Conservation (phyloP, 2,888 invertebrate species). For the Eupithecia subfuscata region DNA sequence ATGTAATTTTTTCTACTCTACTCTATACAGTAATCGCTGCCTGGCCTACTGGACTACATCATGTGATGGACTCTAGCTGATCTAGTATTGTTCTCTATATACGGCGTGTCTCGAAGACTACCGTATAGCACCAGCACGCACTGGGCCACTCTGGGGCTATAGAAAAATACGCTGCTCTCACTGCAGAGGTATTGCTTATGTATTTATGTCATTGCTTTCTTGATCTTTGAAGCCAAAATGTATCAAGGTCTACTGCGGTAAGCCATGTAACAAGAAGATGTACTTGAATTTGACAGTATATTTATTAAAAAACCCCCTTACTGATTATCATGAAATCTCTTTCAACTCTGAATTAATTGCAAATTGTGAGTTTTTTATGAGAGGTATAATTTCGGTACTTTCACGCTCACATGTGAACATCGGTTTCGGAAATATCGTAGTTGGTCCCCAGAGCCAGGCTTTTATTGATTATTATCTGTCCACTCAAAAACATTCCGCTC, state of each 20-base stretch:
- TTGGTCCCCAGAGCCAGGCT: neutral
- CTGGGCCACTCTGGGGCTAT: neutral
- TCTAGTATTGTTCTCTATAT: neutral
- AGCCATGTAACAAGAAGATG: too few species aligned
- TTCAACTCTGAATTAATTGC: neutral
- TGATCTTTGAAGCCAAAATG: neutral
- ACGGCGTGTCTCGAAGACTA: neutral
- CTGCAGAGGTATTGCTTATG: too few species aligned
- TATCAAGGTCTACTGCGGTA: too few species aligned
- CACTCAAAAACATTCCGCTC: neutral
- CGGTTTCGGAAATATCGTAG: neutral
- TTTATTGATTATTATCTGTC: neutral
- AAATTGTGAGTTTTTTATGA: neutral
- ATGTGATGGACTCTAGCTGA: neutral
- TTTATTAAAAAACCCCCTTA: neutral
- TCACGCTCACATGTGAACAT: neutral
- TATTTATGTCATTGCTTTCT: neutral
- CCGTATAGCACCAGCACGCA: neutral
- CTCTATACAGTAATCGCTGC: neutral
- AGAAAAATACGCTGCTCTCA: neutral
- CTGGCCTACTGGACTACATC: neutral
- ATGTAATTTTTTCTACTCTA: neutral
- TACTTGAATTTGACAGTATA: too few species aligned
- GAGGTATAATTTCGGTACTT: neutral
- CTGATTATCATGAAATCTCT: neutral